Percentiles rank a stretch among this genome's conserved stretches.
Conservation (phyloP, 2,797 vertebrate species). For the Atherinosoma microstoma region DNA sequence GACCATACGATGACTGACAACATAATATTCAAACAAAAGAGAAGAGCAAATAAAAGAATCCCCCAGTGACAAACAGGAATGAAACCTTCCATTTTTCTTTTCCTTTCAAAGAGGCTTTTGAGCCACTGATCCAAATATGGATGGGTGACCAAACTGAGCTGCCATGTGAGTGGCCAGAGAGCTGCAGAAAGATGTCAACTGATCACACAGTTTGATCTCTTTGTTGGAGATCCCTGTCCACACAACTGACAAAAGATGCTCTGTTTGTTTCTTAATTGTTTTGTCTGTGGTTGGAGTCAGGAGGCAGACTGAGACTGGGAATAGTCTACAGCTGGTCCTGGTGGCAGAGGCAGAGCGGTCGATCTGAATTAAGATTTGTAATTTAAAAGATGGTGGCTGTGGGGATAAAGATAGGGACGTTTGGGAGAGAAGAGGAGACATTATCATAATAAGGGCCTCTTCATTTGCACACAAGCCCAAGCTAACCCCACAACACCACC, state of each 20-base stretch:
- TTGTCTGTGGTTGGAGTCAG: conserved; percentile 18
- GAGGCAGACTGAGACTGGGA: conserved; percentile 29
- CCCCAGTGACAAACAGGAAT: conserved; percentile 11
- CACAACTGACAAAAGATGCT: conserved; percentile 1
- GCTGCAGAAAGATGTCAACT: neutral
- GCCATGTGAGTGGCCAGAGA: neutral
- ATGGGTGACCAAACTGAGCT: neutral
- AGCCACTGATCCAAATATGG: neutral
- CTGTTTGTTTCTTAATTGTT: conserved; percentile 9
- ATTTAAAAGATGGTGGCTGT: conserved; percentile 80
- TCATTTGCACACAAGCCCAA: conserved; percentile 85
- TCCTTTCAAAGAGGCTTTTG: neutral
- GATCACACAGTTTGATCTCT: neutral
- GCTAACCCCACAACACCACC: conserved; percentile 58
- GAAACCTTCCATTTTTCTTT: conserved; percentile 22
- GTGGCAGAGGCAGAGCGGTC: conserved; percentile 10
- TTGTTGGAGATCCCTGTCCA: neutral
- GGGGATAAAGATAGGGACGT: conserved; percentile 78
- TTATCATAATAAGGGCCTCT: conserved; percentile 86
- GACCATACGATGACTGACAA: conserved; percentile 12
- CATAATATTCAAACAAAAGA: conserved; percentile 22
- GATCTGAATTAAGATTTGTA: conserved; percentile 82
- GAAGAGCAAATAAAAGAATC: conserved; percentile 26
- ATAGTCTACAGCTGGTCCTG: conserved; percentile 59
- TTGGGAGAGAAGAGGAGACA: conserved; percentile 66